A percentile compares a stretch with the other conserved stretches of the same genome.
These are phyloP conservation scores for Drosophila ercepeae DNA, from an alignment of 1,140 invertebrate genomes.

Conservation along the genomic window DNA sequence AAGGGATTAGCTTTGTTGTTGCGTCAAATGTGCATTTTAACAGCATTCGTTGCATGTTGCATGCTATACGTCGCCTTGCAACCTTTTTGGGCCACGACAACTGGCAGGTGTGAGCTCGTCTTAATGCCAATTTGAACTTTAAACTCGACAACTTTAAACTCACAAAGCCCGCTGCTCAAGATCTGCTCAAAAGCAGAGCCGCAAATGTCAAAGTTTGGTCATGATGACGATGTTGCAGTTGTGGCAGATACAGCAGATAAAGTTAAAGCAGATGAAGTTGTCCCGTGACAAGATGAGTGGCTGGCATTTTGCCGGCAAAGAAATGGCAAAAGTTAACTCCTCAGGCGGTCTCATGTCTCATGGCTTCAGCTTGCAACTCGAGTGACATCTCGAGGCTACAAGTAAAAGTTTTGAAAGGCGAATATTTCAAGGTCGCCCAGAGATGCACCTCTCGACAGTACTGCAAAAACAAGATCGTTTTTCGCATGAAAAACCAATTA, in stretches of 20 bases:
- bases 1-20: neutral
- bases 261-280: constrained; percentile 49
- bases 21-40: neutral
- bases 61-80: neutral
- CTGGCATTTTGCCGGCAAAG: constrained; percentile 75
- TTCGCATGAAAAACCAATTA: no score
- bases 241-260: no score
- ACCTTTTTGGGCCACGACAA: constrained; percentile 32
- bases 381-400: constrained; percentile 2
- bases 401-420: neutral
- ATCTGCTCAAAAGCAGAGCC: constrained; percentile 29
- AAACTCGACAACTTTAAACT: constrained; percentile 40
- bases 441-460: constrained; percentile 12
- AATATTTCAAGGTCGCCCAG: constrained; percentile 70
- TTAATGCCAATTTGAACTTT: constrained; percentile 73
- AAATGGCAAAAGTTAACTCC: constrained; percentile 75
- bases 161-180: no score
- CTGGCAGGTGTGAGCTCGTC: constrained; percentile 39
- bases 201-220: constrained; percentile 68
- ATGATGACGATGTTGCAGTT: constrained; percentile 7
- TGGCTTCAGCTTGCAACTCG: neutral
- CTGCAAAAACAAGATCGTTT: no score
- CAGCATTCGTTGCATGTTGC: constrained; percentile 1
- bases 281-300: constrained; percentile 31
- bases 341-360: constrained; percentile 10